These are phyloP conservation scores for Lampris incognitus DNA, from an alignment of 2,113 vertebrate genomes.

Conservation along the genomic window DNA sequence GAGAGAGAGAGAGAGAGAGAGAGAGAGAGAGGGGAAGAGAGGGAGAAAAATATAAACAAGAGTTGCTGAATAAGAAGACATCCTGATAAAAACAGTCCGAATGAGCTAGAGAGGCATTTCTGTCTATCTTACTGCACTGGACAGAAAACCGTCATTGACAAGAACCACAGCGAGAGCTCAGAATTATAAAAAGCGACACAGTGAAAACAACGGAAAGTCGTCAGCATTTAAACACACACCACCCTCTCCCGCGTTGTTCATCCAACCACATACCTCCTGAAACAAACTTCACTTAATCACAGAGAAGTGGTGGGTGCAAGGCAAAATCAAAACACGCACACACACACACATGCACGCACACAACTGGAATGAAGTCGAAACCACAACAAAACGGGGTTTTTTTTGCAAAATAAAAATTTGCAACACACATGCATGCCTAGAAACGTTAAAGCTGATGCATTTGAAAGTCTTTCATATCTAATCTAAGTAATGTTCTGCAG, in stretches of 20 bases:
- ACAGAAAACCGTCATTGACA: slow-evolving; percentile 31
- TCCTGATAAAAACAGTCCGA: slow-evolving; percentile 2
- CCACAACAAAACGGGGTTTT: slow-evolving; percentile 2
- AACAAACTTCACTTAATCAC: slow-evolving; percentile 36
- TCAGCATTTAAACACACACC: background rate
- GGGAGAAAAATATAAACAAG: background rate
- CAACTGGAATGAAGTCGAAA: slow-evolving; percentile 5
- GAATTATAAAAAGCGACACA: slow-evolving; percentile 30
- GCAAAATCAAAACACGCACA: slow-evolving; percentile 23
- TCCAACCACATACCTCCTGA: slow-evolving; percentile 32
- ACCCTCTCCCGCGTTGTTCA: slow-evolving; percentile 33
- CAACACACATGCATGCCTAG: slow-evolving; percentile 13
- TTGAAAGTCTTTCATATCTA: slow-evolving; percentile 61
- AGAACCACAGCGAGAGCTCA: slow-evolving; percentile 9
- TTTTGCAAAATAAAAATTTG: background rate
- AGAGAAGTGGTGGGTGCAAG: slow-evolving; percentile 17
- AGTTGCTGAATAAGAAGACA: slow-evolving; percentile 28
- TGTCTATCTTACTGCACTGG: background rate
- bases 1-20: background rate
- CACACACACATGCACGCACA: background rate
- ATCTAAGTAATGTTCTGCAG: slow-evolving; percentile 61
- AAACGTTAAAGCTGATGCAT: slow-evolving; percentile 35
- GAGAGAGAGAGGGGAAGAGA: background rate
- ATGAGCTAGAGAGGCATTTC: background rate
- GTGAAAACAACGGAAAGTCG: slow-evolving; percentile 33